Percentiles rank a stretch among this genome's conserved stretches.
Evolutionary conservation across 2,888 invertebrate genomes (phyloP).

Genomic region (Eurois occulta): DNA sequence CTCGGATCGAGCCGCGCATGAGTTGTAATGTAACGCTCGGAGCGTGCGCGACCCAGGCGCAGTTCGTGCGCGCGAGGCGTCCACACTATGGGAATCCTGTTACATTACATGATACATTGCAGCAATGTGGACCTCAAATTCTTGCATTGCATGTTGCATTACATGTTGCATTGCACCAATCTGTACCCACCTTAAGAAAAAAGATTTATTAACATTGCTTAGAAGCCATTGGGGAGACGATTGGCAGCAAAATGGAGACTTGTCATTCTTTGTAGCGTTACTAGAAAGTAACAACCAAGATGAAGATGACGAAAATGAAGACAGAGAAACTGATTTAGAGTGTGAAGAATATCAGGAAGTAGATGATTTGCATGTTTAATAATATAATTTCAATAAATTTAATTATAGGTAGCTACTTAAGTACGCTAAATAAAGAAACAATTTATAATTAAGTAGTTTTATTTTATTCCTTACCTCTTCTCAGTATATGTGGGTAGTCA

Average conservation of each 20-base stretch:
- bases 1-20: conserved; percentile 46
- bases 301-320: conserved; percentile 32
- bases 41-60: conserved; percentile 10
- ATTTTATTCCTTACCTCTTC: conserved; percentile 24
- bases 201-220: conserved; percentile 45
- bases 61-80: conserved; percentile 16
- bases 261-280: conserved; percentile 28
- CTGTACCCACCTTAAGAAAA: conserved; percentile 17
- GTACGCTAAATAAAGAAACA: conserved; percentile 13
- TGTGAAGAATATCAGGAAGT: conserved; percentile 37
- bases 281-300: conserved; percentile 17
- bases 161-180: no score
- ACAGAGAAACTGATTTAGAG: conserved; percentile 22
- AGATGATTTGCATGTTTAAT: conserved; percentile 35
- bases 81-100: not conserved
- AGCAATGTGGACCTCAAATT: not conserved
- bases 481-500: conserved; percentile 6
- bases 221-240: conserved; percentile 46
- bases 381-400: conserved; percentile 16
- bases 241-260: conserved; percentile 43
- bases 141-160: not conserved
- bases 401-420: conserved; percentile 15
- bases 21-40: conserved; percentile 4
- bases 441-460: conserved; percentile 22
- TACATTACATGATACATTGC: conserved; percentile 6